phyloP scores from a whole-genome alignment of 2,797 vertebrate genomes.

The Sus cebifrons region DNA sequence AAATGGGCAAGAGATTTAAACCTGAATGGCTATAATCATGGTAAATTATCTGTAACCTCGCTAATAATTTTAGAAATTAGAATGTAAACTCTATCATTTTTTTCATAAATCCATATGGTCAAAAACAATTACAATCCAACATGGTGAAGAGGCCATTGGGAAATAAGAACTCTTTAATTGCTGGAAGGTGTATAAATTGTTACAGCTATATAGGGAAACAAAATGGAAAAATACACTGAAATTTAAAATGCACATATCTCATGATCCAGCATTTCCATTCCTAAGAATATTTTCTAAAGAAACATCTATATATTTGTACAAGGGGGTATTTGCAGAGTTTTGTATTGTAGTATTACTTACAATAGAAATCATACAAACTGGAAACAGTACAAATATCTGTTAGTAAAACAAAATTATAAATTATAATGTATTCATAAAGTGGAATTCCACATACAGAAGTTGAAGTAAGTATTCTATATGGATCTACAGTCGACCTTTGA shows the following conservation, averaged over 20 bases:
- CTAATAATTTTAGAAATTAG: conserved; percentile 21
- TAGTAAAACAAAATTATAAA: conserved; percentile 23
- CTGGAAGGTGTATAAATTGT: background rate
- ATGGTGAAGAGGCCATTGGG: background rate
- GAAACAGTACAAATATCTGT: background rate
- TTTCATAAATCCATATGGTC: background rate
- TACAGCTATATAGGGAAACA: background rate
- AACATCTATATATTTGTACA: background rate
- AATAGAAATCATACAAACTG: conserved; percentile 8
- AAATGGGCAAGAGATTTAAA: background rate
- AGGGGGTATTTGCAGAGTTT: background rate
- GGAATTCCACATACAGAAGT: background rate
- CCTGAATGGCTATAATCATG: background rate
- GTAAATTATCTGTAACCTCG: background rate
- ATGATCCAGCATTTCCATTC: background rate
- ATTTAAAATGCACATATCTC: background rate
- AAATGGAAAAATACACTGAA: background rate
- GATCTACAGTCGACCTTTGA: background rate
- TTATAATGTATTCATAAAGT: background rate
- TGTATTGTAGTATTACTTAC: background rate
- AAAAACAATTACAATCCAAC: background rate
- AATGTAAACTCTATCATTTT: background rate
- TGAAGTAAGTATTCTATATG: background rate
- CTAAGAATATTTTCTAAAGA: background rate
- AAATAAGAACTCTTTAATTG: conserved; percentile 38